These are phyloP conservation scores for Trichosurus vulpecula DNA, from an alignment of 2,797 vertebrate genomes.

Conservation along the genomic window DNA sequence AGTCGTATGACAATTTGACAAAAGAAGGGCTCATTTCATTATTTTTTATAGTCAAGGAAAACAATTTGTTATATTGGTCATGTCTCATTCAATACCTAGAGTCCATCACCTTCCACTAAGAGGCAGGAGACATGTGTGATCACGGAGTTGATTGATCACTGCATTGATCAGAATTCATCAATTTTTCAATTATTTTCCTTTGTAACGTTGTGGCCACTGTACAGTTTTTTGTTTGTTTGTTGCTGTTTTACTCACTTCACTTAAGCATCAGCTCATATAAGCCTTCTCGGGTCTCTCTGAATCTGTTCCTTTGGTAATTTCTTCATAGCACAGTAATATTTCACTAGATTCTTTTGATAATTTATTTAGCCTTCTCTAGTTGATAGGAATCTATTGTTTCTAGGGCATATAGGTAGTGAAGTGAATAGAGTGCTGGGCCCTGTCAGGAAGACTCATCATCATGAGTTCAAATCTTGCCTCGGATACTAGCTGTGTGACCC, in stretches of 20 bases:
- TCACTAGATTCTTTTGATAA: not conserved
- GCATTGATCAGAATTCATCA: not conserved
- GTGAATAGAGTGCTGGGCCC: not conserved
- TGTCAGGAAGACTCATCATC: not conserved
- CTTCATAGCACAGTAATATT: not conserved
- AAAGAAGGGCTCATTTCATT: not conserved
- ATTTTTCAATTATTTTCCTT: not conserved
- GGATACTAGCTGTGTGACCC: too few species aligned
- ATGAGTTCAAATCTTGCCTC: not conserved
- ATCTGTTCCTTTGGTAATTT: not conserved
- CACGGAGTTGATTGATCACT: not conserved
- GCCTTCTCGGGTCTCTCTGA: not conserved
- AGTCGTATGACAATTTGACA: not conserved
- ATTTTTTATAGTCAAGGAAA: not conserved
- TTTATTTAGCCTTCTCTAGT: not conserved
- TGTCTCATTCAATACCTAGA: not conserved
- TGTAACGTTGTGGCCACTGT: not conserved
- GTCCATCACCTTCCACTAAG: not conserved
- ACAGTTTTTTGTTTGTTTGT: not conserved
- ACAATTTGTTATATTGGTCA: not conserved
- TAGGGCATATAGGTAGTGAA: not conserved
- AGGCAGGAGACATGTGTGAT: not conserved
- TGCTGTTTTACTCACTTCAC: not conserved
- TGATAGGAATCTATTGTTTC: not conserved
- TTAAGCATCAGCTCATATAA: not conserved